Percentiles rank a stretch among this genome's conserved stretches.
phyloP scores from a whole-genome alignment of 2,888 invertebrate species.

The Eledone cirrhosa region DNA sequence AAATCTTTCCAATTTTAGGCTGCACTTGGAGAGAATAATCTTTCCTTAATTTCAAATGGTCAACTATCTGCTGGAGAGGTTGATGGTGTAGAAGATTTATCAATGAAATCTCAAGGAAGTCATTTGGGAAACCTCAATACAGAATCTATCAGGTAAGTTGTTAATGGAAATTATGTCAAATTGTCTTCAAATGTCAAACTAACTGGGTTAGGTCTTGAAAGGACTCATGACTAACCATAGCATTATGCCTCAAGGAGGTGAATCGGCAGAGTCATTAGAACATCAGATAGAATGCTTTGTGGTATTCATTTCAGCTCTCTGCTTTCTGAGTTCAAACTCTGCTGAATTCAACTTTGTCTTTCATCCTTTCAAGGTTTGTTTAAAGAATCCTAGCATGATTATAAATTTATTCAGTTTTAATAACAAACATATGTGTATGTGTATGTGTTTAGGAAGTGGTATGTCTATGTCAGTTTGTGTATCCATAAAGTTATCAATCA shows the following conservation, averaged over 20 bases:
- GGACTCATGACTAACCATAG: slow-evolving; percentile 26
- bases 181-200: not conserved
- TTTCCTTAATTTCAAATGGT: slow-evolving; percentile 67
- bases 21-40: slow-evolving; percentile 71
- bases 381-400: no score
- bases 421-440: no score
- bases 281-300: no score
- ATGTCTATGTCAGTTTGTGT: no score
- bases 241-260: not conserved
- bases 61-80: slow-evolving; percentile 40
- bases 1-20: slow-evolving; percentile 68
- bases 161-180: not conserved
- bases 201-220: slow-evolving; percentile 32
- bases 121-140: slow-evolving; percentile 9
- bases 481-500: no score
- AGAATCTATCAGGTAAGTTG: slow-evolving; percentile 14
- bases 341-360: no score
- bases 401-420: no score
- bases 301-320: no score
- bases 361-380: no score
- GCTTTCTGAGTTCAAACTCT: no score
- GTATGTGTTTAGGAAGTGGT: no score
- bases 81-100: slow-evolving; percentile 55
- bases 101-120: slow-evolving; percentile 46
- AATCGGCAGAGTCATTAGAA: no score